phyloP scores from a whole-genome alignment of 2,888 invertebrate genomes.

The Harpagoxenus sublaevis region DNA sequence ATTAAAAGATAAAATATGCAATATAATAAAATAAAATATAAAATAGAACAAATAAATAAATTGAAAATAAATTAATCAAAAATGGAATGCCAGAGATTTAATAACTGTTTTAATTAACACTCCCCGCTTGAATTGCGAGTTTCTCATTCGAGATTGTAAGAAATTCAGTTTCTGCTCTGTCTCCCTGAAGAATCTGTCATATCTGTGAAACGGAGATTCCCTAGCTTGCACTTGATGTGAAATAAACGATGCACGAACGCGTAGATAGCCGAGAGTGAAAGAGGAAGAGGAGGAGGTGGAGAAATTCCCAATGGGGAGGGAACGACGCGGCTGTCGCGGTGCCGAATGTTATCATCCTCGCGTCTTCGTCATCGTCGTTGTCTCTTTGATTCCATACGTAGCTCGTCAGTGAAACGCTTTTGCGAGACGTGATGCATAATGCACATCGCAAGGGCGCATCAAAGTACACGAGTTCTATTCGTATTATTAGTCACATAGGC shows the following conservation, averaged over 20 bases:
- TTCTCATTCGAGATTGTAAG: constrained; percentile 7
- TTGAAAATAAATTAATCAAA: neutral
- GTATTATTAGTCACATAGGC: constrained; percentile 12
- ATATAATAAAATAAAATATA: neutral
- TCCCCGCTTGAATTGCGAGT: neutral
- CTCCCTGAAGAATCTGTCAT: constrained; percentile 46
- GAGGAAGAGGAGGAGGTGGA: neutral
- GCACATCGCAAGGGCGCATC: neutral
- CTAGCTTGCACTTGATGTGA: constrained; percentile 49
- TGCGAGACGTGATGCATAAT: constrained; percentile 15
- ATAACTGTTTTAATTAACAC: constrained; percentile 22
- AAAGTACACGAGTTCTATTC: constrained; percentile 19
- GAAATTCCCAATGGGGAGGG: constrained; percentile 14
- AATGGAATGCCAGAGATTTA: neutral
- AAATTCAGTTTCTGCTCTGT: constrained; percentile 38
- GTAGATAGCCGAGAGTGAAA: constrained; percentile 28
- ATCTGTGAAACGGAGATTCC: constrained; percentile 31
- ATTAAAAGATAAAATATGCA: neutral
- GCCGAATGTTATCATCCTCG: constrained; percentile 39
- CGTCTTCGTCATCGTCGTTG: constrained; percentile 35
- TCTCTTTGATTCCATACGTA: constrained; percentile 34
- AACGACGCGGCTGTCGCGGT: constrained; percentile 24
- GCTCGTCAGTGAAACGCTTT: constrained; percentile 25
- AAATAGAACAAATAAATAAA: neutral
- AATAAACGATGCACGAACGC: constrained; percentile 53